Evolutionary conservation across 2,113 vertebrate genomes (phyloP), one percentile per base, ranked within the genome.

Genomic region (Xenus cinereus): DNA sequence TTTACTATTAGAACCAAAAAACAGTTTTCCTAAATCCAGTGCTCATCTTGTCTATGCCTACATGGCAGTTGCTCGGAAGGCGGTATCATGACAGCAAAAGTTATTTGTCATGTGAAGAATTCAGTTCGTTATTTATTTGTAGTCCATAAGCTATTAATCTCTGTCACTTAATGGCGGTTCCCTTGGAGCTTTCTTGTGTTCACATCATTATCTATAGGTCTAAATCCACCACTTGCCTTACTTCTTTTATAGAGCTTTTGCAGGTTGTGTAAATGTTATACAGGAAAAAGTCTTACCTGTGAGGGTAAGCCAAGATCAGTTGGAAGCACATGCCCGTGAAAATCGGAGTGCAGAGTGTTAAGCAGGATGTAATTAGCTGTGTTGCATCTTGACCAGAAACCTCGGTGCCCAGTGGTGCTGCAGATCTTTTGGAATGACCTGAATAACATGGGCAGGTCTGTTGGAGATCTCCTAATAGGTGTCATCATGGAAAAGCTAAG

Each of bases 321-420:
- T 86, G 33, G 26, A 33, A 72, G 19, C 23, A 11, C 32, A 9
- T 33, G 28, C 22, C 48, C 27, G 13, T 54, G n/a, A 71, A 53
- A 80, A 14, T 24, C 7, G 0, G 16, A 1, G 0, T 24, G 12
- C 16, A 19, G 32, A 33, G 24, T 56, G 8, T 83, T 73, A 59
- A 69, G 71, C 23, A 71, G n/a, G 27, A 37, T 41, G 21, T 60
- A n/a, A 60, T 77, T 64, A 84, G 35, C 51, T 67, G 0, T 71
- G 33, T 69, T 72, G 33, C 33, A 24, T 39, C 46, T 80, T 86
- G 82, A n/a, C 41, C 14, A 39, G 78, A 88, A 92, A 20, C 13
- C 17, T 83, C 45, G 17, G n/a, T 84, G 60, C 78, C 41, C 48
- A 18, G 8, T 67, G 43, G 4, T 67, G 18, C 7, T 46, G 8